Conservation (phyloP, 2,113 vertebrate genomes). For the Pithys albifrons region DNA sequence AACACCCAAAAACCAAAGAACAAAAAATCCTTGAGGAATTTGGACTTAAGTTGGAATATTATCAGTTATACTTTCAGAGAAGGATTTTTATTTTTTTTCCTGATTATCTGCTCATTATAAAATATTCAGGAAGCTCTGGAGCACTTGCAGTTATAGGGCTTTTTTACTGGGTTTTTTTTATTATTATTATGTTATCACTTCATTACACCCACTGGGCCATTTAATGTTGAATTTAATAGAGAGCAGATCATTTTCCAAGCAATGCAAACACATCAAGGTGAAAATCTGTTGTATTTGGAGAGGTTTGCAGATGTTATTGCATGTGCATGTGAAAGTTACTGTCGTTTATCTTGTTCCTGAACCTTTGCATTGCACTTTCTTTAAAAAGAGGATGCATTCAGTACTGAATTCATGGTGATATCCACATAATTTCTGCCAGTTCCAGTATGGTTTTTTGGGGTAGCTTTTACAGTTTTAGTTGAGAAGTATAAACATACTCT, state of each 20-base stretch:
- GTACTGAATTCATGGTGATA: neutral
- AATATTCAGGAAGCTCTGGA: constrained; percentile 51
- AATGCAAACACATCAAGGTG: constrained; percentile 50
- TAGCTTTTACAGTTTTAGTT: neutral
- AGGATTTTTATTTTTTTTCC: constrained; percentile 24
- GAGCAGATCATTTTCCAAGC: constrained; percentile 54
- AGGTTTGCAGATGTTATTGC: constrained; percentile 50
- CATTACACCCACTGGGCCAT: constrained; percentile 55
- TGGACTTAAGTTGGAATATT: neutral
- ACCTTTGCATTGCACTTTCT: neutral
- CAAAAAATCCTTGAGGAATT: neutral
- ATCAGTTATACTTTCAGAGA: constrained; percentile 44
- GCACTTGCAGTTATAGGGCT: constrained; percentile 15
- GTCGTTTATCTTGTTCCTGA: neutral
- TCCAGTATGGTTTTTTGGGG: neutral
- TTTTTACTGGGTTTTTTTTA: neutral
- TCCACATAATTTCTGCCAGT: neutral
- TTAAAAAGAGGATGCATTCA: neutral
- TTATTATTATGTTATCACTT: constrained; percentile 44
- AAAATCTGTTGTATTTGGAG: constrained; percentile 36
- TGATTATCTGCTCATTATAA: constrained; percentile 47
- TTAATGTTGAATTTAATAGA: constrained; percentile 63
- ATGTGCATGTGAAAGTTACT: neutral
- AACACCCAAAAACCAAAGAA: too few relatives aligned
- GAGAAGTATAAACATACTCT: neutral